Percentiles rank a stretch among this genome's conserved stretches.
phyloP scores from a whole-genome alignment of 2,888 invertebrate species.

The Cephonodes hylas region DNA sequence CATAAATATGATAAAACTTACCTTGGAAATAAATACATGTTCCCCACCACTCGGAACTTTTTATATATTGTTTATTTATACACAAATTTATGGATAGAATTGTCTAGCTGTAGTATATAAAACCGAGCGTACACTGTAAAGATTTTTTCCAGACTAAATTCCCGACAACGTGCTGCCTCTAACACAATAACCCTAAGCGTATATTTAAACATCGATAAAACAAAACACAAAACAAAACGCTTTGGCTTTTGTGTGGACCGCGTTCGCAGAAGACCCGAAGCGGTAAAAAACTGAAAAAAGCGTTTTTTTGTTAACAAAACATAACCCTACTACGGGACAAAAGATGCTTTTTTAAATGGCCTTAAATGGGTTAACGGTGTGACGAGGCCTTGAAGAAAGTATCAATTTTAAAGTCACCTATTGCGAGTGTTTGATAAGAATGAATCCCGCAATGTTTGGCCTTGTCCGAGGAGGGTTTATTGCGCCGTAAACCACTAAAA shows the following conservation, averaged over 20 bases:
- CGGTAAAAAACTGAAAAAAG: slow-evolving; percentile 52
- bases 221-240: slow-evolving; percentile 73
- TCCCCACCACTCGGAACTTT: not conserved
- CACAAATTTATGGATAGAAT: slow-evolving; percentile 4
- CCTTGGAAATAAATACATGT: not conserved
- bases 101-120: slow-evolving; percentile 30
- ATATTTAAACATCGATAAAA: slow-evolving; percentile 76
- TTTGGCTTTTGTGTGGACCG: slow-evolving; percentile 66
- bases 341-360: slow-evolving; percentile 49
- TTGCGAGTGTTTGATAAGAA: slow-evolving; percentile 37
- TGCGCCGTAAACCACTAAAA: slow-evolving; percentile 76
- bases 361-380: slow-evolving; percentile 62
- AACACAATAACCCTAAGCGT: slow-evolving; percentile 75
- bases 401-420: slow-evolving; percentile 16
- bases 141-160: slow-evolving; percentile 78
- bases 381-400: slow-evolving; percentile 25
- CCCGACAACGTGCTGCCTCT: slow-evolving; percentile 55
- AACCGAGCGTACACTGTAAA: slow-evolving; percentile 65
- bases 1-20: slow-evolving; percentile 2
- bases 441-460: slow-evolving; percentile 76
- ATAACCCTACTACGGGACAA: slow-evolving; percentile 71
- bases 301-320: slow-evolving; percentile 49
- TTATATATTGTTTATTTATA: not conserved
- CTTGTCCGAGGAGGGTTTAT: slow-evolving; percentile 72
- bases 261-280: slow-evolving; percentile 71